Percentiles rank a stretch among this genome's conserved stretches.
phyloP scores from a whole-genome alignment of 2,113 vertebrate species.

The Aleadryas rufinucha region DNA sequence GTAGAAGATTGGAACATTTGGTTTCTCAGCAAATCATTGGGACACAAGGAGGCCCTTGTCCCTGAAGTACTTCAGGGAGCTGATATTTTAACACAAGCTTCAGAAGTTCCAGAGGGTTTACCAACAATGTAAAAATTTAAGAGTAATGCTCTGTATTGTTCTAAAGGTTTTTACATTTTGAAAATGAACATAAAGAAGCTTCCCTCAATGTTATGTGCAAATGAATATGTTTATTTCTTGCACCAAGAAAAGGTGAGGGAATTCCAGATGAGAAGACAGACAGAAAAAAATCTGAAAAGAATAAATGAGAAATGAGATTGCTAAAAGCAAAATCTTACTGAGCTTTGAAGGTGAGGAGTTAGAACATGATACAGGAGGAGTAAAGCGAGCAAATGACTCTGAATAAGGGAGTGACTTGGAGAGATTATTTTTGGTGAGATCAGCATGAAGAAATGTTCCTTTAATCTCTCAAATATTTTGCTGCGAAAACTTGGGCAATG shows the following conservation, averaged over 20 bases:
- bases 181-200: background rate
- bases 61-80: background rate
- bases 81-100: background rate
- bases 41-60: background rate
- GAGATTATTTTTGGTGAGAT: slow-evolving; percentile 20
- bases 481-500: background rate
- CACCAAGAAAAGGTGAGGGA: background rate
- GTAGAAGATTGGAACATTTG: background rate
- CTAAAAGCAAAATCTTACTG: slow-evolving; percentile 7
- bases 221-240: background rate
- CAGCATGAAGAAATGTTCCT: slow-evolving; percentile 8
- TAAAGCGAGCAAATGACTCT: background rate
- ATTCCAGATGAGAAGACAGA: slow-evolving; percentile 8
- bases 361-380: slow-evolving; percentile 14
- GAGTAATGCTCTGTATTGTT: background rate
- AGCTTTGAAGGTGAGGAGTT: slow-evolving; percentile 40
- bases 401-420: slow-evolving; percentile 8
- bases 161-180: background rate
- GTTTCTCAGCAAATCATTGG: background rate
- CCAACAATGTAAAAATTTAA: background rate
- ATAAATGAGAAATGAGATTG: slow-evolving; percentile 14
- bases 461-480: slow-evolving; percentile 27
- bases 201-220: background rate
- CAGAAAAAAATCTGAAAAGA: background rate
- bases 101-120: background rate